Evolutionary conservation across 2,888 invertebrate genomes (phyloP).

Genomic region (Halictus quadricinctus): DNA sequence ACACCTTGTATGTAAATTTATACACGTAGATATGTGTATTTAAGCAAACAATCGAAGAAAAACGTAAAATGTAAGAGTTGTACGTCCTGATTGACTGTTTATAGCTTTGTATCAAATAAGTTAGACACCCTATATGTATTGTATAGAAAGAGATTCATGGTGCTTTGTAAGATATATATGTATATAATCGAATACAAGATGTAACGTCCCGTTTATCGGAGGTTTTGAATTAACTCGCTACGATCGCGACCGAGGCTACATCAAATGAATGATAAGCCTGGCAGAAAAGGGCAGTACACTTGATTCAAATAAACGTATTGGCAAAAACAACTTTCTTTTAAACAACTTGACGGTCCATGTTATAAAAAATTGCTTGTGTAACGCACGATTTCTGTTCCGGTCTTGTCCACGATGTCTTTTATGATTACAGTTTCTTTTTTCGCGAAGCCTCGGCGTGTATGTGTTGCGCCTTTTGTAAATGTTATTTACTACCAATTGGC

Average conservation of each 20-base stretch:
- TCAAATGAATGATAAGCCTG: neutral
- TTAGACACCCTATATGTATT: conserved; percentile 65
- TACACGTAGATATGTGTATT: neutral
- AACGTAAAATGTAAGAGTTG: conserved; percentile 36
- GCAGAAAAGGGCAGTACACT: neutral
- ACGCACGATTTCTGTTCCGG: neutral
- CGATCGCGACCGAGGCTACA: neutral
- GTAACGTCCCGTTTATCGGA: neutral
- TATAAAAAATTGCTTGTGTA: neutral
- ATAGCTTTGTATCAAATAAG: conserved; percentile 30
- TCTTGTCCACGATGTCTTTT: neutral
- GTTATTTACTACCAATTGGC: neutral
- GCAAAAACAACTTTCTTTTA: neutral
- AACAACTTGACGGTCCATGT: neutral
- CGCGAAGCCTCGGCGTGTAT: neutral
- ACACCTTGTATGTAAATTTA: neutral
- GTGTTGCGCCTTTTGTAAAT: neutral
- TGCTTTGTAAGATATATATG: conserved; percentile 75
- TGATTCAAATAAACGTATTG: neutral
- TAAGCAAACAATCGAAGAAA: conserved; percentile 27
- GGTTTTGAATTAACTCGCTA: neutral
- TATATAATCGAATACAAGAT: conserved; percentile 60
- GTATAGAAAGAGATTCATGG: conserved; percentile 70
- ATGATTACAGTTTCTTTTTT: neutral
- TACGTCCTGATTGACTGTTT: conserved; percentile 44